Conservation (phyloP, 2,797 vertebrate species). For the Chloroceryle amazona region DNA sequence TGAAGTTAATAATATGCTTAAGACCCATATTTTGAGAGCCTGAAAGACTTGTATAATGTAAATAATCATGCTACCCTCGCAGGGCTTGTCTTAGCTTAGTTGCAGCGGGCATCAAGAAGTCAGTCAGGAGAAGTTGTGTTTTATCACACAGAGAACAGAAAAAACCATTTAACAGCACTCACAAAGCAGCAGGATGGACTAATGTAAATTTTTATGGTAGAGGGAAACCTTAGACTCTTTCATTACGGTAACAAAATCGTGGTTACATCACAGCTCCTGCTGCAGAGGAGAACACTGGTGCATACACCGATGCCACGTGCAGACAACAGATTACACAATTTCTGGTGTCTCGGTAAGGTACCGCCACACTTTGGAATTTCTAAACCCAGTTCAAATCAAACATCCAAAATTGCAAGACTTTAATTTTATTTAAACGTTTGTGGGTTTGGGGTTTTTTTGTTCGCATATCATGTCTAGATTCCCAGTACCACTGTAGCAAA, state of each 20-base stretch:
- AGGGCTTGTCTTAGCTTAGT: neutral
- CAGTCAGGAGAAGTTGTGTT: neutral
- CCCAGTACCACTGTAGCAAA: neutral
- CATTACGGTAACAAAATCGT: neutral
- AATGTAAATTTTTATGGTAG: neutral
- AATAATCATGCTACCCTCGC: neutral
- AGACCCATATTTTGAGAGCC: neutral
- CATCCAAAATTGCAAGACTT: neutral
- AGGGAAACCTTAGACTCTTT: neutral
- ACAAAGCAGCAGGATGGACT: neutral
- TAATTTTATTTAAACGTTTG: neutral
- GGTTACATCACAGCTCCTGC: neutral
- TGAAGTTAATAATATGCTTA: slow-evolving; percentile 5
- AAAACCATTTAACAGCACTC: neutral
- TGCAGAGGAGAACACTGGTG: neutral
- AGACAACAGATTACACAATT: neutral
- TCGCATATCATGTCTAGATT: neutral
- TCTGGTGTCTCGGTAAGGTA: neutral
- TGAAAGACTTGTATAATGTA: neutral
- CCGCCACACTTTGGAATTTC: neutral
- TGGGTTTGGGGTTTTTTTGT: neutral
- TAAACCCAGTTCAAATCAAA: neutral
- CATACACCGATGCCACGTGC: neutral
- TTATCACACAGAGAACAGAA: neutral
- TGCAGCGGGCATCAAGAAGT: neutral